Evolutionary conservation across 2,797 vertebrate genomes (phyloP), one percentile per base, ranked within the genome.

Genomic region (Sebastiscus albofasciatus): DNA sequence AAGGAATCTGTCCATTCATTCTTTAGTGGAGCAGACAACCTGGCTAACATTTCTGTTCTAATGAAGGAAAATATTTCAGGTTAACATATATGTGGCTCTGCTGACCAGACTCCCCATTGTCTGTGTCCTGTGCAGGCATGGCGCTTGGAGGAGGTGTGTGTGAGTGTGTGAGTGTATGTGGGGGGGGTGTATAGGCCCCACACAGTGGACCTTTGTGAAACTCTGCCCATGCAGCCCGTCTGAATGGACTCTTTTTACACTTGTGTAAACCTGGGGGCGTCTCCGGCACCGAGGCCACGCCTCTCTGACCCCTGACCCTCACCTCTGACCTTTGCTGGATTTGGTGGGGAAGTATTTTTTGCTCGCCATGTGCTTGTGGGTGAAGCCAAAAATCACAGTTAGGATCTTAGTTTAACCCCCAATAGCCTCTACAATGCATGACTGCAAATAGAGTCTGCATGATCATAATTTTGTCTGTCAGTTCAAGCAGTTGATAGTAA

Each of bases 191-290:
- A 75, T 65, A 81, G 90, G 86, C 88, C 90, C 87, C 93, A 94
- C 93, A 95, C 93, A 95, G 92, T 94, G 88, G 93, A 95, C 91
- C 94, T 95, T 95, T 96, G 95, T 95, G 92, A 95, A 95, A 93
- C 92, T 92, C 79, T 91, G 92, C 84, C 90, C 89, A 89, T 90
- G 92, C 91, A 91, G 87, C 87, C 87, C 39, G 34, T 79, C 87
- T 96, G 94, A 96, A 96, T 96, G 90, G 94, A 90, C 88, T 95
- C 94, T 95, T 96, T 96, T 95, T 95, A 94, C 93, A 95, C 93
- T 95, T 95, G 93, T 95, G 94, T 96, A 96, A 95, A 96, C 95
- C 94, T 94, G 91, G 90, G 93, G 94, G 93, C 84, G 93, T 94
- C 92, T 93, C 91, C 42, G 72, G 90, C 85, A 69, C 55, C 8